Base-by-base conservation (phyloP, 2,888 invertebrate genomes). In the Nowickia ferox region DNA sequence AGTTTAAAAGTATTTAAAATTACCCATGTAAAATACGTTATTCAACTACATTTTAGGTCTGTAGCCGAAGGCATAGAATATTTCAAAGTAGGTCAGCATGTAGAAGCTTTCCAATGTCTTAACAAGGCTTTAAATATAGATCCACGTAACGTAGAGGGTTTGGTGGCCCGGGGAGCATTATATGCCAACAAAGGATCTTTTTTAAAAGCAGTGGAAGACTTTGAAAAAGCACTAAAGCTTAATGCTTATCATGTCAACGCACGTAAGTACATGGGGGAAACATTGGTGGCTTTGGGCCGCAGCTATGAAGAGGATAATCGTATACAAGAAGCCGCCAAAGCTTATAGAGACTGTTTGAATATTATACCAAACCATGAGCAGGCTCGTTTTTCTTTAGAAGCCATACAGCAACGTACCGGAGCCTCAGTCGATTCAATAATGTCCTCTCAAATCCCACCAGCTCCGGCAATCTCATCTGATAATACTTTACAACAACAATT, bases 21-120 rank as follows among this genome's bases (percentile, higher is more conserved):
- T 44, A 42, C 66, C 3, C 11, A 46, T 61, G 46, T 46, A 13
- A 65, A 65, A 63, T 4, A 71, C 68, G 65, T 42, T 13, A 57
- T 48, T 48, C 42, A 19, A 0, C 0, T 44, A 71, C 61, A 72
- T 82, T 84, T 46, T 46, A 93, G 93, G 84, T 96, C 96, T 91
- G 98, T 98, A 38, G 97, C 98, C n/a, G 97, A 98, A 93, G 98
- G 98, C 38, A 98, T 98, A 89, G 96, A 97, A 91, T 97, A 97
- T 93, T 98, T 98, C 93, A 98, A 98, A 93, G 96, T 96, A 63
- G 98, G 98, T 61, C 95, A 97, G 89, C 97, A 97, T 92, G 96
- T 97, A 0, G 98, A 99, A 94, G 98, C 98, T 51, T 97, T 98
- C 93, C 98, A 98, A 92, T 97, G 97, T 91, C 94, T 98, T 59